phyloP scores from a whole-genome alignment of 2,113 vertebrate species.

The Morone saxatilis region DNA sequence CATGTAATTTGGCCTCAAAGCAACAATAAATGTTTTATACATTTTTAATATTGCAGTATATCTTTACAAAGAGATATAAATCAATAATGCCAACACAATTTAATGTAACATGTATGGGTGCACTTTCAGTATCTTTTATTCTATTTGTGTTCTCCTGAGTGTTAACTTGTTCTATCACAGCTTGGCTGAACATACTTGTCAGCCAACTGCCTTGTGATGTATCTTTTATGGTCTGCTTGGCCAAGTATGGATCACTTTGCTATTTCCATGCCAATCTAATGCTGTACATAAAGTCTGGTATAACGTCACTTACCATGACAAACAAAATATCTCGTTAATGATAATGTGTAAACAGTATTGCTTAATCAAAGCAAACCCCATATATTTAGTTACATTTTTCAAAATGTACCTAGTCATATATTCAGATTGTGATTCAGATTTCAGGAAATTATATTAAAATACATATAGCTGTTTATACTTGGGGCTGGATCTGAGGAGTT shows the following conservation, averaged over 20 bases:
- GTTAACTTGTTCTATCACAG: not conserved
- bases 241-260: not conserved
- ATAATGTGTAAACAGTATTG: not conserved
- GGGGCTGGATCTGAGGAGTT: too few relatives aligned
- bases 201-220: too few relatives aligned
- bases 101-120: not conserved
- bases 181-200: too few relatives aligned
- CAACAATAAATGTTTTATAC: not conserved
- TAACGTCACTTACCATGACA: not conserved
- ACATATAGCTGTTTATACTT: too few relatives aligned
- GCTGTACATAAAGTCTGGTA: not conserved
- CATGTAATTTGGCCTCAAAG: not conserved
- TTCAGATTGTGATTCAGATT: too few relatives aligned
- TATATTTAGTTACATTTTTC: not conserved
- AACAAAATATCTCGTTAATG: not conserved
- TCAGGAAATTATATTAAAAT: too few relatives aligned
- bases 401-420: not conserved
- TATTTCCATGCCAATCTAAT: conserved; percentile 16
- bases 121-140: not conserved
- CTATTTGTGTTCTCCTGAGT: not conserved
- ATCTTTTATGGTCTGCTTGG: not conserved
- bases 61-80: not conserved
- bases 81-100: too few relatives aligned
- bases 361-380: not conserved
- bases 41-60: not conserved